A percentile compares a stretch with the other conserved stretches of the same genome.
phyloP scores from a whole-genome alignment of 2,797 vertebrate species.

The Macrochelys suwanniensis region DNA sequence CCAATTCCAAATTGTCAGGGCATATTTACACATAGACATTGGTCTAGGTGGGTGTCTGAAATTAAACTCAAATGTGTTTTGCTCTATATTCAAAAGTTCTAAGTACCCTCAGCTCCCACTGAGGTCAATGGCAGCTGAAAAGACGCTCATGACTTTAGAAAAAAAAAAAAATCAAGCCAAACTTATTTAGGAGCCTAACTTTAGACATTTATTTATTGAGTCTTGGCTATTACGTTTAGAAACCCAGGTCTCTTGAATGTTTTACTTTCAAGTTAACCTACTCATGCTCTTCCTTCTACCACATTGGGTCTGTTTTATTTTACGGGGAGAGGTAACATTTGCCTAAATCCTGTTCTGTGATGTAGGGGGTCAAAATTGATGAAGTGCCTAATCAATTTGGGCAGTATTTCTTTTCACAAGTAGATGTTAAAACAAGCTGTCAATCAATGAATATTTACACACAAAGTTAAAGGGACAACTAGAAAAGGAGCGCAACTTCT shows the following conservation, averaged over 20 bases:
- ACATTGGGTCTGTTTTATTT: not conserved
- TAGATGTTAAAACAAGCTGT: not conserved
- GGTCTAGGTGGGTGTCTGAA: not conserved
- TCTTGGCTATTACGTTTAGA: not conserved
- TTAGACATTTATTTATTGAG: constrained; percentile 34
- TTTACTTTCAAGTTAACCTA: constrained; percentile 33
- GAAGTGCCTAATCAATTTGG: not conserved
- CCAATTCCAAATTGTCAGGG: not conserved
- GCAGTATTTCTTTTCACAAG: not conserved
- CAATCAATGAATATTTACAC: not conserved
- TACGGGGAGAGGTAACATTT: not conserved
- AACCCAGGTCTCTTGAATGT: not conserved
- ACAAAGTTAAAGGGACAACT: not conserved
- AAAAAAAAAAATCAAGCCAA: constrained; percentile 54
- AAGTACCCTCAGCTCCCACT: not conserved
- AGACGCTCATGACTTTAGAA: constrained; percentile 3
- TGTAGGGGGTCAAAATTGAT: not conserved
- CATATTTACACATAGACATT: not conserved
- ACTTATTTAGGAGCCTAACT: constrained; percentile 33
- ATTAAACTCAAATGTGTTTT: not conserved
- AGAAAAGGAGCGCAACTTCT: not conserved
- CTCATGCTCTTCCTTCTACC: rapidly evolving
- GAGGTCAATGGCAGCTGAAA: not conserved
- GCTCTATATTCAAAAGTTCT: not conserved
- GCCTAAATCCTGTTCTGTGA: not conserved